phyloP scores from a whole-genome alignment of 2,113 vertebrate species.

The Alosa alosa region DNA sequence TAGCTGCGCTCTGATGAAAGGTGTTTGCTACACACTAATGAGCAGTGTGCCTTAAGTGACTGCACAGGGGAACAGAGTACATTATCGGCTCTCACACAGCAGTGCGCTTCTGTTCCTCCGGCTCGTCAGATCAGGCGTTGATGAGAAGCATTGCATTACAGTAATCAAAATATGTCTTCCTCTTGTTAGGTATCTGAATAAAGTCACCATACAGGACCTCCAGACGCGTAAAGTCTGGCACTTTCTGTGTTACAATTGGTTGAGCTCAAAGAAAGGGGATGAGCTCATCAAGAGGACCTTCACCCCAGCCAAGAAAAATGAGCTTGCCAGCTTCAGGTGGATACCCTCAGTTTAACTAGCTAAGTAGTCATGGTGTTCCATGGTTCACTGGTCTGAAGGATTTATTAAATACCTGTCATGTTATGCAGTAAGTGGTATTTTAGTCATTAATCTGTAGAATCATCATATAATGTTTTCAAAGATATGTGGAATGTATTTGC shows the following conservation, averaged over 20 bases:
- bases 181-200: slow-evolving; percentile 69
- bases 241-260: slow-evolving; percentile 74
- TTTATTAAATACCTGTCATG: not conserved
- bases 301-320: slow-evolving; percentile 69
- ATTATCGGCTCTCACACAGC: not conserved
- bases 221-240: slow-evolving; percentile 66
- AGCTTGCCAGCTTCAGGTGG: slow-evolving; percentile 76
- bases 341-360: not conserved
- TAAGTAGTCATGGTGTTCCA: not conserved
- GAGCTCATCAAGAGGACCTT: slow-evolving; percentile 68
- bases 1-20: not conserved
- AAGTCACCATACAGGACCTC: slow-evolving; percentile 69
- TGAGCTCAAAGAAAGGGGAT: slow-evolving; percentile 64
- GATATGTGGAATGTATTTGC: not conserved
- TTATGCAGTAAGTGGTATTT: not conserved
- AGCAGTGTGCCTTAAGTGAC: not conserved
- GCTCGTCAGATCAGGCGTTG: not conserved
- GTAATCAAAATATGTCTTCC: not conserved
- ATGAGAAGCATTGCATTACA: not conserved
- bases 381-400: not conserved
- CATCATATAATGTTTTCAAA: not conserved
- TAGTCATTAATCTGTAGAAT: not conserved
- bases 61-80: not conserved
- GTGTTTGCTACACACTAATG: not conserved
- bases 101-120: not conserved